Base-by-base conservation (phyloP, 2,888 invertebrate genomes). In the Tridacna gigas region DNA sequence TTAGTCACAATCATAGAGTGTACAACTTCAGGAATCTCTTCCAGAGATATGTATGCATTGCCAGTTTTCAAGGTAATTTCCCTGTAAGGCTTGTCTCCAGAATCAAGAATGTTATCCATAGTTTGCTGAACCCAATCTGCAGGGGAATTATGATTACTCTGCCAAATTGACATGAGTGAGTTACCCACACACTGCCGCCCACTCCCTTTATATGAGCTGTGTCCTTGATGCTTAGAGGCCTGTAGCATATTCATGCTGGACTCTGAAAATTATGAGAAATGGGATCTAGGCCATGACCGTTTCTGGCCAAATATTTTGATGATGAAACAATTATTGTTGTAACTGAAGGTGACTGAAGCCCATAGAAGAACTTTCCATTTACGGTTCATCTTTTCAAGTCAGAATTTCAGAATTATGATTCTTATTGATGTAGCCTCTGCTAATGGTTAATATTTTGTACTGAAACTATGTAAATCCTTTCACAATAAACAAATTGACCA, bases 181-280 rank as follows among this genome's bases (percentile, higher is more conserved):
- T 74, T 74, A 37, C 60, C 60, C 12, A 74, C 56, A 37, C 73
- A 74, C 28, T 74, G 74, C 18, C 60, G 12, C 5, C 60, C 74
- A n/a, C 60, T 60, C 12, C 60, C 74, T 60, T 74, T 74, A 26
- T 28, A 74, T n/a, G 7, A n/a, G 5, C 25, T n/a, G n/a, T 60
- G 20, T 60, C 74, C 74, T 22, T 74, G 74, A n/a, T 74, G 71
- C 22, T 48, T 15, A 11, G 18, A n/a, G 15, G 48, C 71, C 26
- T 51, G 71, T 4, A 71, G 47, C 37, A 67, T 67, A 3, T 67
- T 67, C 25, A 65, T 65, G 60, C 60, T 60, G 60, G 60, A 60
- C 60, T 60, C 60, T 60, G 60, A 60, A 60, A 60, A 60, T 60
- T 60, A n/a, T 60, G 18, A 60, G 60, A 60, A 60, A 60, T 60